phyloP scores from a whole-genome alignment of 1,140 invertebrate species.

The Temnothorax curvispinosus region DNA sequence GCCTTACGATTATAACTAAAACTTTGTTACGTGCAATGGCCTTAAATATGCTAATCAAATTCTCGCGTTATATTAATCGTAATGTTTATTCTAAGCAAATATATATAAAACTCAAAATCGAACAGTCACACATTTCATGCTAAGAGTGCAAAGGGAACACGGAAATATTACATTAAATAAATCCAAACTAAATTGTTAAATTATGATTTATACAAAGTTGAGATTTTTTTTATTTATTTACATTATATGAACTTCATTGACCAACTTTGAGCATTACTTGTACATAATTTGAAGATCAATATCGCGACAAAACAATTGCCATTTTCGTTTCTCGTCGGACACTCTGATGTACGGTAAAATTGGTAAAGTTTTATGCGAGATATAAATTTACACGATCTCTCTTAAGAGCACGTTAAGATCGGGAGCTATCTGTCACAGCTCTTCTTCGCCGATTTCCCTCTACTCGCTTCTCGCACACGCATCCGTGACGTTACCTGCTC shows the following conservation, averaged over 20 bases:
- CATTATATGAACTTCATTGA: neutral
- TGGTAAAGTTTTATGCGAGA: neutral
- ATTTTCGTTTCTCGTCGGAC: neutral
- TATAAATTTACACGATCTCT: conserved; percentile 32
- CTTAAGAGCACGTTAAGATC: neutral
- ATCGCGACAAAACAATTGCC: neutral
- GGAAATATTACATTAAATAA: neutral
- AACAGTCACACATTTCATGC: neutral
- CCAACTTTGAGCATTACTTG: neutral
- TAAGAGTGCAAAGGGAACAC: neutral
- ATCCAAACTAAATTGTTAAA: neutral
- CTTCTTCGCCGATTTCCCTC: conserved; percentile 5
- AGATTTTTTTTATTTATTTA: neutral
- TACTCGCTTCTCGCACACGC: neutral
- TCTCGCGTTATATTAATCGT: neutral
- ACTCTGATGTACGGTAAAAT: neutral
- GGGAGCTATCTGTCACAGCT: conserved; percentile 4
- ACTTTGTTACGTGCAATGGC: too few species aligned
- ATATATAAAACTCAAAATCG: neutral
- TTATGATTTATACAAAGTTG: neutral
- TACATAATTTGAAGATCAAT: neutral
- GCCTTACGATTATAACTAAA: too few species aligned
- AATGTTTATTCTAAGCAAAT: neutral
- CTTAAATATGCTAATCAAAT: neutral
- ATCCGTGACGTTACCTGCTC: conserved; percentile 24